Evolutionary conservation across 1,140 invertebrate species (phyloP).

Genomic region (Hestina assimilis): DNA sequence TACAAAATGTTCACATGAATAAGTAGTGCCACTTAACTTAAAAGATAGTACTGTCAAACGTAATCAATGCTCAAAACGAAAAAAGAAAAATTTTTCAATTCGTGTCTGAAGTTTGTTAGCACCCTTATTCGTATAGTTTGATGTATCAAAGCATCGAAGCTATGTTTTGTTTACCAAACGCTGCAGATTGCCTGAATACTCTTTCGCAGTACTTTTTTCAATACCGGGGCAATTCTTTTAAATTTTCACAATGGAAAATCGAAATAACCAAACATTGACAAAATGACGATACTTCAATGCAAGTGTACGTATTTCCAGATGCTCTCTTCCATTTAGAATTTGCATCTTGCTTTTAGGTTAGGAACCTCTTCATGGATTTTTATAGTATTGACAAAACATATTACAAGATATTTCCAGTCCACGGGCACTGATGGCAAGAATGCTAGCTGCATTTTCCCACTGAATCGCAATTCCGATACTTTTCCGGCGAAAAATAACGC

Average conservation of each 20-base stretch:
- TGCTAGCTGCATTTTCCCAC: too few species aligned
- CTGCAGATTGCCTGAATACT: slow-evolving; percentile 28
- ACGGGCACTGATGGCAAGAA: too few species aligned
- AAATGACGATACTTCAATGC: too few species aligned
- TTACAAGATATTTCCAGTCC: too few species aligned
- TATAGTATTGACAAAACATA: too few species aligned
- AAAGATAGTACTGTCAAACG: not conserved
- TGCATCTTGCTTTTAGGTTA: too few species aligned
- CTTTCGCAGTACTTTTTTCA: slow-evolving; percentile 17
- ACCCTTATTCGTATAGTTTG: slow-evolving; percentile 3
- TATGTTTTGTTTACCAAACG: slow-evolving; percentile 30
- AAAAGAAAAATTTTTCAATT: not conserved
- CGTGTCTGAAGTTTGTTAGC: not conserved
- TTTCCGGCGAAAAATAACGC: too few species aligned
- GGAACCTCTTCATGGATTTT: too few species aligned
- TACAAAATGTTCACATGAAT: not conserved
- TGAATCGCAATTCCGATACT: too few species aligned
- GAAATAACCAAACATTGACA: not conserved
- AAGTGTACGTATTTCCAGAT: too few species aligned
- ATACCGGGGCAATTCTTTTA: slow-evolving; percentile 7
- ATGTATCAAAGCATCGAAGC: slow-evolving; percentile 17
- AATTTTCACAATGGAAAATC: not conserved
- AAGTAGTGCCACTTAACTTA: not conserved
- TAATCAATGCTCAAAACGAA: not conserved
- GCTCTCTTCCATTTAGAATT: too few species aligned